Evolutionary conservation across 1,140 invertebrate species (phyloP).

Genomic region (Polyergus mexicanus): DNA sequence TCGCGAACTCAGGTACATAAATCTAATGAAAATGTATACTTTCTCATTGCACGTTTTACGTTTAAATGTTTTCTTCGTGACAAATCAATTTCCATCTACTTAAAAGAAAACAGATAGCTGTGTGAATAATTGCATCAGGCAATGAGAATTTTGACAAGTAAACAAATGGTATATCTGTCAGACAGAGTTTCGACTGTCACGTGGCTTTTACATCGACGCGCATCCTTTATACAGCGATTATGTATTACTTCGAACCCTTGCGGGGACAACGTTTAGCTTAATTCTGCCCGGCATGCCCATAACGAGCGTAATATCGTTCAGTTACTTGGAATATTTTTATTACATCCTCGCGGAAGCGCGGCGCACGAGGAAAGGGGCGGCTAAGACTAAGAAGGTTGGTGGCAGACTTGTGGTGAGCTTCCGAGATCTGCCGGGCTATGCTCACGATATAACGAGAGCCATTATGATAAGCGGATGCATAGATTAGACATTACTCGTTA

Average conservation of each 20-base stretch:
- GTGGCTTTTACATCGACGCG: conserved; percentile 15
- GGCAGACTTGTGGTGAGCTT: conserved; percentile 67
- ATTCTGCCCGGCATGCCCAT: conserved; percentile 70
- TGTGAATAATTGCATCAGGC: neutral
- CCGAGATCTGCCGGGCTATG: conserved; percentile 63
- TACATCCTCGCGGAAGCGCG: conserved; percentile 62
- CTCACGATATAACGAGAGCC: conserved; percentile 82
- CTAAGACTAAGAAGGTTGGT: conserved; percentile 40
- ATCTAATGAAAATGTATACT: no score
- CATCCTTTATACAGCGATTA: conserved; percentile 37
- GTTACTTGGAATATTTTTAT: conserved; percentile 83
- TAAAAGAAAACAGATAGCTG: neutral
- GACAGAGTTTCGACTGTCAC: conserved; percentile 27
- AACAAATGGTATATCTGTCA: neutral
- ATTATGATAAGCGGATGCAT: conserved; percentile 86
- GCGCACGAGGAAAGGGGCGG: conserved; percentile 27
- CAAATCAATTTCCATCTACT: neutral
- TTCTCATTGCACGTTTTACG: neutral
- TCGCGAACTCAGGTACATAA: neutral
- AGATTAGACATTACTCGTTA: conserved; percentile 86
- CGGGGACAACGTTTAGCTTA: conserved; percentile 63
- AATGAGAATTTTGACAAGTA: neutral
- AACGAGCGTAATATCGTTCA: conserved; percentile 81
- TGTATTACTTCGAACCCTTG: conserved; percentile 6
- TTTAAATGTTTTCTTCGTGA: neutral